Conservation (phyloP, 2,797 vertebrate species). For the Lepus oiostolus region DNA sequence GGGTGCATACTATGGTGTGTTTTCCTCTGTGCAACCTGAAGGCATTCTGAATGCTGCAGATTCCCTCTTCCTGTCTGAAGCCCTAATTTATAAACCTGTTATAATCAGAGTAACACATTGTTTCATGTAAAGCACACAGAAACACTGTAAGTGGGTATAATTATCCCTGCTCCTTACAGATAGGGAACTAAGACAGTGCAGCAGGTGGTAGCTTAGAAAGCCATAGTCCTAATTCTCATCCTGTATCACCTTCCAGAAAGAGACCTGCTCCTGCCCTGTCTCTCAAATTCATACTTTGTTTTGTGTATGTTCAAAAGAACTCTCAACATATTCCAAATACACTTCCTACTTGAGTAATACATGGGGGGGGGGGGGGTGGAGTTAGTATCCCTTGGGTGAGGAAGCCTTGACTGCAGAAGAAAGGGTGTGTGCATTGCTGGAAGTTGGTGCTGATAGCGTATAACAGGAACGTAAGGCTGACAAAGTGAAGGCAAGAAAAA, state of each 20-base stretch:
- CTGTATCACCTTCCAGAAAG: neutral
- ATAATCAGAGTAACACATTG: neutral
- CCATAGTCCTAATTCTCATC: neutral
- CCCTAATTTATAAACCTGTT: neutral
- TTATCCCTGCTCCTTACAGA: neutral
- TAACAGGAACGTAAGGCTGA: neutral
- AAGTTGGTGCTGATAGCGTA: neutral
- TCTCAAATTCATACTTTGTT: neutral
- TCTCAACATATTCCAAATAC: neutral
- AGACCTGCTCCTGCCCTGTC: neutral
- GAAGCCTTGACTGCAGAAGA: neutral
- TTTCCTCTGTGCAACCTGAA: neutral
- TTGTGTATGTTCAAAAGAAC: conserved; percentile 5
- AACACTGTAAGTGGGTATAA: neutral
- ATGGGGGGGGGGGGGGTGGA: too few relatives aligned
- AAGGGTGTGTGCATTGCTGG: neutral
- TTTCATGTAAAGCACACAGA: neutral
- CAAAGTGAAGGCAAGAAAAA: neutral
- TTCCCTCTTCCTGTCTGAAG: neutral
- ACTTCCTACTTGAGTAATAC: neutral
- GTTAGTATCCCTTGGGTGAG: neutral
- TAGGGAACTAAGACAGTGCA: conserved; percentile 11
- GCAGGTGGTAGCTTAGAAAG: neutral
- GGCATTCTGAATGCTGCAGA: neutral
- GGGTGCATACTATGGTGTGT: neutral